phyloP scores from a whole-genome alignment of 2,888 invertebrate genomes.

The Salticus scenicus region DNA sequence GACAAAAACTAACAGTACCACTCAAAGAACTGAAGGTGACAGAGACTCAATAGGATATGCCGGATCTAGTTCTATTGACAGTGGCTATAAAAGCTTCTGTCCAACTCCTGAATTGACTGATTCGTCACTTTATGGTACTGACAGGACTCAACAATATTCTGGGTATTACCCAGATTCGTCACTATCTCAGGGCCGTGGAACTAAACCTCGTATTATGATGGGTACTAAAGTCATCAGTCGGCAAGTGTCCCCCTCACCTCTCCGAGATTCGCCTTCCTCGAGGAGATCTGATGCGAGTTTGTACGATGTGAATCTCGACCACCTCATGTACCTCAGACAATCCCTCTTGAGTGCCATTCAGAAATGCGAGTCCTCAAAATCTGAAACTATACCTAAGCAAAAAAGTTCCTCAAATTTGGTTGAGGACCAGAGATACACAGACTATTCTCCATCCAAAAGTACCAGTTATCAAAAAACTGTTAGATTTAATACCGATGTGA shows the following conservation, averaged over 20 bases:
- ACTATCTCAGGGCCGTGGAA: slow-evolving; percentile 26
- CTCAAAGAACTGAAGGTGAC: slow-evolving; percentile 71
- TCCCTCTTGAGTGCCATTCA: slow-evolving; percentile 74
- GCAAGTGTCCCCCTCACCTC: slow-evolving; percentile 38
- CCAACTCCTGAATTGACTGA: slow-evolving; percentile 75
- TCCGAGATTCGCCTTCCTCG: slow-evolving; percentile 50
- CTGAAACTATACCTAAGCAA: slow-evolving; percentile 31
- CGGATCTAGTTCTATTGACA: slow-evolving; percentile 75
- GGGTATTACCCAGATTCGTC: slow-evolving; percentile 64
- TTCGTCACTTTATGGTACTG: slow-evolving; percentile 72
- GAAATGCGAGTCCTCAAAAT: slow-evolving; percentile 72
- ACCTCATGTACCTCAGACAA: slow-evolving; percentile 74
- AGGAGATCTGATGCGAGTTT: slow-evolving; percentile 62
- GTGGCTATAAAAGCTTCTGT: slow-evolving; percentile 75
- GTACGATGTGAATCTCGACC: slow-evolving; percentile 73
- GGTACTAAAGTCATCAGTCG: slow-evolving; percentile 74
- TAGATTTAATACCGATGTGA: slow-evolving; percentile 70
- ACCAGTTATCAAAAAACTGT: slow-evolving; percentile 70
- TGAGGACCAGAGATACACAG: slow-evolving; percentile 38
- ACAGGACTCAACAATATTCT: slow-evolving; percentile 30
- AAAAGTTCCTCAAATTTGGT: slow-evolving; percentile 9
- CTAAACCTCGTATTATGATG: slow-evolving; percentile 75
- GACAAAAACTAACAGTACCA: slow-evolving; percentile 26
- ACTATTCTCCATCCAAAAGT: slow-evolving; percentile 9
- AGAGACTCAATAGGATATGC: slow-evolving; percentile 75